phyloP scores from a whole-genome alignment of 30 jellyfish, hydroid and myxozoan genomes.

The Catostylus mosaicus region DNA sequence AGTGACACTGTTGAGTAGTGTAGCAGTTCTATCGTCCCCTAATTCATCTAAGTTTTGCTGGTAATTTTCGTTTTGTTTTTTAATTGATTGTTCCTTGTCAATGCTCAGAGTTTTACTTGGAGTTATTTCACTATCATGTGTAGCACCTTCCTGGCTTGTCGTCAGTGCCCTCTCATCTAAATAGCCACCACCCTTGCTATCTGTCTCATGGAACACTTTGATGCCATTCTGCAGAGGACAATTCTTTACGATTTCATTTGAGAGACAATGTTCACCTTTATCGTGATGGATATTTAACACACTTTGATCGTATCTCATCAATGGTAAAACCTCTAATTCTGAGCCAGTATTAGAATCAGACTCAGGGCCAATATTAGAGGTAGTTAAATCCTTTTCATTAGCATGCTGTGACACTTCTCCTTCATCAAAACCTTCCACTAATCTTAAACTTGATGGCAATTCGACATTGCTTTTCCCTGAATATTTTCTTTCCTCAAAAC shows the following conservation, averaged over 20 bases:
- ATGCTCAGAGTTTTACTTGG: background rate
- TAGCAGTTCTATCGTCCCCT: slow-evolving; percentile 51
- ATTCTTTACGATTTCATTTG: background rate
- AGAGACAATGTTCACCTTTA: background rate
- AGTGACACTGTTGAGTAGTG: slow-evolving; percentile 21
- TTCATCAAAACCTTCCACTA: too few species aligned
- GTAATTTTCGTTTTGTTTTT: background rate
- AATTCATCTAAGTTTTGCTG: slow-evolving; percentile 50
- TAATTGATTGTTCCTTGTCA: background rate
- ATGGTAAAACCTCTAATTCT: background rate
- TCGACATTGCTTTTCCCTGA: too few species aligned
- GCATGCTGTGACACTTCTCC: background rate
- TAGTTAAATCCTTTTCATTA: background rate
- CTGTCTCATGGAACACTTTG: background rate
- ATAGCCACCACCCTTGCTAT: background rate
- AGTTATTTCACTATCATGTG: background rate
- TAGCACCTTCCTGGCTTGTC: background rate
- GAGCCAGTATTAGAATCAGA: background rate
- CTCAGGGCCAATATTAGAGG: background rate
- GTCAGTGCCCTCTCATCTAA: background rate
- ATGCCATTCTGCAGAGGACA: background rate
- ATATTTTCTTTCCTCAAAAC: background rate
- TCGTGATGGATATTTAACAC: background rate
- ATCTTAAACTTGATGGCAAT: too few species aligned
- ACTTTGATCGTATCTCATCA: background rate